A percentile compares a stretch with the other conserved stretches of the same genome.
Evolutionary conservation across 2,888 invertebrate genomes (phyloP).

Genomic region (Amphimallon solstitiale): DNA sequence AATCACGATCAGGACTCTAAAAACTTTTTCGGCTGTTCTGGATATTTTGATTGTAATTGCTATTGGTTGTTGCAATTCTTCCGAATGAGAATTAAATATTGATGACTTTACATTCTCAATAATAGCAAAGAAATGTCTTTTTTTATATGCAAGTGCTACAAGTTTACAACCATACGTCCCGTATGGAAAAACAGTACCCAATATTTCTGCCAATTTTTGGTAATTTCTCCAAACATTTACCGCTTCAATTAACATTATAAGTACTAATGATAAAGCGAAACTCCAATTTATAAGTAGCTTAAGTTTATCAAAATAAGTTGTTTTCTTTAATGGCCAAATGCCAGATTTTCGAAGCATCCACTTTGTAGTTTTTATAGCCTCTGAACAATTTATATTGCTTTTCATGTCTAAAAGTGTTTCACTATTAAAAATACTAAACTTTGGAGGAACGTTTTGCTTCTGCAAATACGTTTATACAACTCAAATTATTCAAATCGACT

Average conservation of each 20-base stretch:
- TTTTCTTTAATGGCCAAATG: background rate
- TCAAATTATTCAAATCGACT: too few species aligned
- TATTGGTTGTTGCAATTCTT: constrained; percentile 37
- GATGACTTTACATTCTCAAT: constrained; percentile 33
- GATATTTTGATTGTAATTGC: constrained; percentile 31
- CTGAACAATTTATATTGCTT: background rate
- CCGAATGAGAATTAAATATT: constrained; percentile 35
- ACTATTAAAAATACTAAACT: too few species aligned
- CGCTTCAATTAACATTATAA: constrained; percentile 31
- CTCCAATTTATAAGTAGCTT: background rate
- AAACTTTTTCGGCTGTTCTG: constrained; percentile 33
- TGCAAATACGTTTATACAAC: too few species aligned
- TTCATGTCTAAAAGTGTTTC: background rate
- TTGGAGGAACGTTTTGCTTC: too few species aligned
- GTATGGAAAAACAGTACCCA: constrained; percentile 39
- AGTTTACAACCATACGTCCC: constrained; percentile 33
- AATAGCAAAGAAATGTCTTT: constrained; percentile 21
- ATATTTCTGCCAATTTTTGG: constrained; percentile 37
- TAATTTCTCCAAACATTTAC: constrained; percentile 32
- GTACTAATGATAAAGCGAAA: background rate
- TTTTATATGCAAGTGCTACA: constrained; percentile 16
- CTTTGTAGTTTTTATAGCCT: background rate
- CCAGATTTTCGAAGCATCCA: constrained; percentile 7
- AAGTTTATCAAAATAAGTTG: background rate
- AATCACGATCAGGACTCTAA: constrained; percentile 15